Conservation (phyloP, 2,113 vertebrate genomes). For the Mugil cephalus region DNA sequence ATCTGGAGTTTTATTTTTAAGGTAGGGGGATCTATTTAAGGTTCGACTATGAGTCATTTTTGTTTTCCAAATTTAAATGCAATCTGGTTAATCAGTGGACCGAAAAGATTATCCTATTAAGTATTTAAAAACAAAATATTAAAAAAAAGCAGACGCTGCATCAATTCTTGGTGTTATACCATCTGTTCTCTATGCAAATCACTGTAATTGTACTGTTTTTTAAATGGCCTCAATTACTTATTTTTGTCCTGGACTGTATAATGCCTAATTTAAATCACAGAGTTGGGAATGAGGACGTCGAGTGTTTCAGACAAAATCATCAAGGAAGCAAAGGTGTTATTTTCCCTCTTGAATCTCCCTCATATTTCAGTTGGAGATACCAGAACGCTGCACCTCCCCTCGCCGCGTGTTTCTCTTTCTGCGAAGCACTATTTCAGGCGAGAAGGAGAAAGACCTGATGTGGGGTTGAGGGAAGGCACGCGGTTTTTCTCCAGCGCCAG, state of each 20-base stretch:
- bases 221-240: too few relatives aligned
- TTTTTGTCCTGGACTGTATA: too few relatives aligned
- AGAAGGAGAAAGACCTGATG: constrained; percentile 13
- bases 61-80: not conserved
- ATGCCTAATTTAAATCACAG: too few relatives aligned
- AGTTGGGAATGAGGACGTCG: not conserved
- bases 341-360: not conserved
- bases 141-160: not conserved
- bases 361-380: not conserved
- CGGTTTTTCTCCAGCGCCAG: constrained; percentile 25
- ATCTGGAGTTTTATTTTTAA: not conserved
- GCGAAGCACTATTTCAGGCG: constrained; percentile 29
- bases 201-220: too few relatives aligned
- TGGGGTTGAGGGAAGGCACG: constrained; percentile 31
- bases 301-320: not conserved
- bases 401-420: constrained; percentile 12
- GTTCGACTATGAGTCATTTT: too few relatives aligned
- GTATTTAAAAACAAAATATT: too few relatives aligned
- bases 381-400: not conserved
- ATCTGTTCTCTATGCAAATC: too few relatives aligned
- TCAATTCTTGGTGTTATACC: too few relatives aligned
- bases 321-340: not conserved
- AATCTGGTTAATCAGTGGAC: not conserved
- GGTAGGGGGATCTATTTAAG: too few relatives aligned
- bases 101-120: not conserved